Conservation (phyloP, 53 echinoderm and acorn worm species). For the Holothuria scabra region DNA sequence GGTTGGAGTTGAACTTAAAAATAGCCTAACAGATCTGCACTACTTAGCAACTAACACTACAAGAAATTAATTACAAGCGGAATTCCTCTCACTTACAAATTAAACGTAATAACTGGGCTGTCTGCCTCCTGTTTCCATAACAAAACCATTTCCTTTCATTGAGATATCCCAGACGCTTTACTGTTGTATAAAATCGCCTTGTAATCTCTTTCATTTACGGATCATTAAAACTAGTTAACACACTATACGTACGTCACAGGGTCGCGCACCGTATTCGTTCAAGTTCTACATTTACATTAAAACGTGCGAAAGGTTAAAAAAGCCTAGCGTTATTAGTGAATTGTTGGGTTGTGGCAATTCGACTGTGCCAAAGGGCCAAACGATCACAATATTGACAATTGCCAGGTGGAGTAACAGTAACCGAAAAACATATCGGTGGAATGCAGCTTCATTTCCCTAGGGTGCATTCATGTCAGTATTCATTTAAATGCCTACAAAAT, state of each 20-base stretch:
- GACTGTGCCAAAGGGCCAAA: not conserved
- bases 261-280: no score
- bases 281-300: no score
- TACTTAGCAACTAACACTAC: constrained; percentile 21
- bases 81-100: no score
- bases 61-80: constrained; percentile 19
- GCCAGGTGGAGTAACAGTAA: constrained; percentile 40
- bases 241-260: no score
- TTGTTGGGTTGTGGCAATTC: no score
- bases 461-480: constrained; percentile 25
- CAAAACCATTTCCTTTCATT: constrained; percentile 33
- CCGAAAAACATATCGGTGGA: constrained; percentile 47
- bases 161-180: constrained; percentile 19
- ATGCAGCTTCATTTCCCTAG: constrained; percentile 37
- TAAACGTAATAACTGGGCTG: not conserved
- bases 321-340: no score
- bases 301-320: no score
- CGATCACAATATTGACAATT: constrained; percentile 44
- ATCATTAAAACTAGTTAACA: no score
- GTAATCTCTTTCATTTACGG: no score
- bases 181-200: no score
- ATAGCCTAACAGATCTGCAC: no score
- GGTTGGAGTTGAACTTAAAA: no score
- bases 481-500: constrained; percentile 41
- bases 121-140: constrained; percentile 23